Evolutionary conservation across 2,113 vertebrate species (phyloP), one percentile per base, ranked within the genome.

Genomic region (Lonchura striata): DNA sequence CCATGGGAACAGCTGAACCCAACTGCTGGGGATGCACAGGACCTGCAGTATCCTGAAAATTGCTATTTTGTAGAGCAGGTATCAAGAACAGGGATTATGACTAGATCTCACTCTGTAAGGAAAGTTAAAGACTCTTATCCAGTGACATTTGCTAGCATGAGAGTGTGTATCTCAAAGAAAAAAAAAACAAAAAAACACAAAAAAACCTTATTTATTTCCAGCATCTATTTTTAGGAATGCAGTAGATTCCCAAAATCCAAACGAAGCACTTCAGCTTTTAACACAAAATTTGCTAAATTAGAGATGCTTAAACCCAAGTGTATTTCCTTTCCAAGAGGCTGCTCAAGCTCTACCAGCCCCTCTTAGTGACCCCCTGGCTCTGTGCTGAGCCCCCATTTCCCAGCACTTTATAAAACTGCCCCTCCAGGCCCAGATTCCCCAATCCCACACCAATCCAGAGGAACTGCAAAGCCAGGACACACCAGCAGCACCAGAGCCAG

Each of bases 401-500:
- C 78, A 25, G 6, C 0, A 6, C 10, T 77, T 30, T 17, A 27
- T 0, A 41, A 41, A 82, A 22, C 4, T 16, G 2, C 7, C 44
- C 23, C 16, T 7, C 5, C 47, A 68, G 53, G 63, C 17, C 0
- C 3, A 20, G 10, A 15, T 42, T 17, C 17, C 30, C 42, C 9
- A 7, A 1, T 2, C 11, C 15, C 9, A 0, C 4, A 21, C 2
- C 54, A 14, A 16, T 1, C 22, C 44, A 3, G 50, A 35, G n/a
- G 2, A 49, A 46, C 12, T 19, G 44, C 72, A 17, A 20, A 33
- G 80, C 3, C 57, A 80, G 56, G 46, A 23, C 3, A 7, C 0
- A 65, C 15, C 82, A 74, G 69, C 74, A 47, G 79, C 56, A 39
- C 52, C 2, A 6, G 6, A 31, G 88, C 88, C 88, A 79, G 83